These are phyloP conservation scores for Axis porcinus DNA, from an alignment of 2,113 vertebrate genomes.

Conservation along the genomic window DNA sequence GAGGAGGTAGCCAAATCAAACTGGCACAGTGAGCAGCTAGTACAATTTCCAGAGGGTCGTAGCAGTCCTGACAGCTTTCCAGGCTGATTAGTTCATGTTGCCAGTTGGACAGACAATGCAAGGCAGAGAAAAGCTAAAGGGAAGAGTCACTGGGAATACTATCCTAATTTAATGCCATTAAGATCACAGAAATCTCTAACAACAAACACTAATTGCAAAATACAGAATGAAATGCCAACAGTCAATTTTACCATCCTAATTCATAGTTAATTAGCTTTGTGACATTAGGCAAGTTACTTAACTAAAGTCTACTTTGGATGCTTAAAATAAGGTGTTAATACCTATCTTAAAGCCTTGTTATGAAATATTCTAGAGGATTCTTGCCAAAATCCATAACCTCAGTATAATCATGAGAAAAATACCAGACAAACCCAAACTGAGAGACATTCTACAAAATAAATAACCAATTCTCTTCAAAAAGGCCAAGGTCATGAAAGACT, in stretches of 20 bases:
- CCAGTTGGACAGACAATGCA: not conserved
- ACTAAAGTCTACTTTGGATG: not conserved
- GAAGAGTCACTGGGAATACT: not conserved
- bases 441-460: not conserved
- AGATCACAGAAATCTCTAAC: not conserved
- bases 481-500: not conserved
- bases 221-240: not conserved
- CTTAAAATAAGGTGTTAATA: not conserved
- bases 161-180: not conserved
- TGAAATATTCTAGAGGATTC: not conserved
- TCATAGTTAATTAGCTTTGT: not conserved
- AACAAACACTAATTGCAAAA: conserved; percentile 5
- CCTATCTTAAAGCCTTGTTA: not conserved
- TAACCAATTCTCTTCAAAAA: not conserved
- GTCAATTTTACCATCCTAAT: not conserved
- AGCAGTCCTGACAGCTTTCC: not conserved
- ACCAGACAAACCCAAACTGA: not conserved
- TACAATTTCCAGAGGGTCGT: not conserved
- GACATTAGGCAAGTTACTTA: not conserved
- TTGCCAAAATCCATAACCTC: not conserved
- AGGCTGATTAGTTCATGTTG: not conserved
- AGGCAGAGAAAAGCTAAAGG: not conserved
- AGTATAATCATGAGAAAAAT: not conserved
- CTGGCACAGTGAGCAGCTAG: not conserved
- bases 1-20: not conserved